phyloP scores from a whole-genome alignment of 2,113 vertebrate species.

The Rhipidura dahli region DNA sequence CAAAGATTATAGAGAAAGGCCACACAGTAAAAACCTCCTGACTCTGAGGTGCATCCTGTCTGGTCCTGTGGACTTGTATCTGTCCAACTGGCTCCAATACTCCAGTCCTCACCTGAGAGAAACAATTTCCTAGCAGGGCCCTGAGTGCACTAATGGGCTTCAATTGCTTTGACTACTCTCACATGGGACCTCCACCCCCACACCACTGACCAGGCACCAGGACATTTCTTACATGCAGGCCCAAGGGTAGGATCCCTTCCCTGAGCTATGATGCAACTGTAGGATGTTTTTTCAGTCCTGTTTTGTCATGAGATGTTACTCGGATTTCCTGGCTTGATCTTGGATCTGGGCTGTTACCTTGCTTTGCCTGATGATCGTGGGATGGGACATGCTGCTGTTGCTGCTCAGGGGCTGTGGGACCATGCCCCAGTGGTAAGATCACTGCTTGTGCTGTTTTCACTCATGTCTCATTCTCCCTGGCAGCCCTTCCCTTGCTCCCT shows the following conservation, averaged over 20 bases:
- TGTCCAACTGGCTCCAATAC: not conserved
- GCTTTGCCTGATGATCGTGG: not conserved
- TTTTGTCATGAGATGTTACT: not conserved
- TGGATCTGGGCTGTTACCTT: not conserved
- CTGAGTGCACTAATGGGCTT: not conserved
- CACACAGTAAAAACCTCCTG: not conserved
- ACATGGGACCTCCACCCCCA: not conserved
- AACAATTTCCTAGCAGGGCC: not conserved
- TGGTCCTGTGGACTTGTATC: not conserved
- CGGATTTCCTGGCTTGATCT: not conserved
- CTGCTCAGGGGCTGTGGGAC: not conserved
- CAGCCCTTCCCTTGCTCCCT: not conserved
- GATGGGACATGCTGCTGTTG: not conserved
- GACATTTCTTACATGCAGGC: not conserved
- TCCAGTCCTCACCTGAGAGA: not conserved
- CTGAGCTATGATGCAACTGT: not conserved
- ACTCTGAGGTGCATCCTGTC: not conserved
- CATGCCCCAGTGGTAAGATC: not conserved
- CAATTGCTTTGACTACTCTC: not conserved
- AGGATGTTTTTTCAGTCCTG: accelerated
- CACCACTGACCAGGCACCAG: not conserved
- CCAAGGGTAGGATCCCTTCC: accelerated
- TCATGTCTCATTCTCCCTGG: not conserved
- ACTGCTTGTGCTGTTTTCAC: not conserved
- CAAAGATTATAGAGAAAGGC: not conserved